phyloP scores from a whole-genome alignment of 2,113 vertebrate species.

The Myotis davidii region DNA sequence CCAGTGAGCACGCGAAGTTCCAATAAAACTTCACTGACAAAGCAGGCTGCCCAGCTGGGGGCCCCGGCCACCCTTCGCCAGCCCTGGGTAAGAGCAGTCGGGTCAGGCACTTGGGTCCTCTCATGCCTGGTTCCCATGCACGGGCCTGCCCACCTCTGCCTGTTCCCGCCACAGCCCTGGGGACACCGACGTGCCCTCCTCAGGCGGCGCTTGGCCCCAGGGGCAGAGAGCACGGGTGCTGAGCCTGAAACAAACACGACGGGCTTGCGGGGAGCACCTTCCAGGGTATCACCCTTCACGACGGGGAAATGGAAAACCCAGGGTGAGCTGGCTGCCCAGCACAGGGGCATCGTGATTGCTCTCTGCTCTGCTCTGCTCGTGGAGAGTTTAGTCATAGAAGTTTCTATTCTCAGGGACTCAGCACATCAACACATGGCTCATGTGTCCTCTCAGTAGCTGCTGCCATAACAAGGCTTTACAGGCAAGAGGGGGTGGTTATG shows the following conservation, averaged over 20 bases:
- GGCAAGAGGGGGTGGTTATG: background rate
- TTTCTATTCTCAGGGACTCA: slow-evolving; percentile 68
- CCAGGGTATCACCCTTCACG: background rate
- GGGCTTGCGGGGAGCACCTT: background rate
- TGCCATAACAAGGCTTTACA: background rate
- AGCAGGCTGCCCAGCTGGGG: background rate
- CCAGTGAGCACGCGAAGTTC: too few species aligned
- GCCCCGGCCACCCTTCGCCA: background rate
- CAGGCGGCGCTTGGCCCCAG: background rate
- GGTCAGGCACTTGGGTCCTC: background rate
- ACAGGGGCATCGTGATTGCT: background rate
- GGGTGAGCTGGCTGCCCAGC: background rate
- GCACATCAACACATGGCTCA: background rate
- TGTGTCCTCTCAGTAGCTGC: background rate
- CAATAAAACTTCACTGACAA: background rate
- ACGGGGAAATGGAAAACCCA: slow-evolving; percentile 45
- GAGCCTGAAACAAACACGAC: background rate
- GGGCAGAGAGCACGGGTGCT: background rate
- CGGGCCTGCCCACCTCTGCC: background rate
- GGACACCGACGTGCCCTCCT: background rate
- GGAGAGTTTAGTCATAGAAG: slow-evolving; percentile 48
- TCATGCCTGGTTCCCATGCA: background rate
- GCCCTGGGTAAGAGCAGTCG: background rate
- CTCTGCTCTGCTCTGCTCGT: slow-evolving; percentile 38
- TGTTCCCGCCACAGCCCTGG: background rate